Evolutionary conservation across 35 echinoderm and acorn worm genomes (phyloP), one percentile per base, ranked within the genome.

Genomic region (Patiria miniata): DNA sequence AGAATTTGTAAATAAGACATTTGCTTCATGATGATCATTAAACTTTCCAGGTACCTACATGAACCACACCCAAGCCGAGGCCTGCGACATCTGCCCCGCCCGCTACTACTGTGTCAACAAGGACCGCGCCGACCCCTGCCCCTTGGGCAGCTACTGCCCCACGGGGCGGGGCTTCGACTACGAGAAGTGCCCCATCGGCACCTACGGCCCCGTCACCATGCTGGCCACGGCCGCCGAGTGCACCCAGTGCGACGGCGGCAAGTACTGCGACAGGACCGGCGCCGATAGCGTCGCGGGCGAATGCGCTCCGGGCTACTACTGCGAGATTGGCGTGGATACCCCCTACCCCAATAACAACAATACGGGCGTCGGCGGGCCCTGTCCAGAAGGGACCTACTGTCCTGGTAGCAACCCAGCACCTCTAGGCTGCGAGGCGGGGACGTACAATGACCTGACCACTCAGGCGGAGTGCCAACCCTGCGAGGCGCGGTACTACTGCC

Each of bases 11-110:
- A 47, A 47, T 47, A 4, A 6, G 42, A 12, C 4, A 47, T 6
- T 47, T 47, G 12, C 42, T 47, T 47, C 42, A 47, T 47, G 42
- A 6, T 47, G 61, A 76, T 52, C 14, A 78, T 18, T 87, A 39
- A 50, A 39, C 84, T n/a, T 51, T 18, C 18, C 34, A 95, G 93
- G 93, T 47, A 88, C 86, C 37, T 98, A 98, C 85, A 98, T 98
- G 96, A 98, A 98, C 73, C 96, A 98, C 92, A 98, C 96, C 79
- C 85, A 82, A 79, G 96, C 96, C 7, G 89, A 90, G 33, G 92
- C 92, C n/a, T 98, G 96, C 87, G 82, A 94, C 50, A 55, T 80
- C 18, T 98, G 96, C 40, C 96, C 96, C 34, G 82, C 92, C 36
- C 86, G 96, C 7, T 94, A 98, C 68, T 94, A 78, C 85, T 98